These are phyloP conservation scores for Anagrus nilaparvatae DNA, from an alignment of 1,140 invertebrate genomes.

Conservation along the genomic window DNA sequence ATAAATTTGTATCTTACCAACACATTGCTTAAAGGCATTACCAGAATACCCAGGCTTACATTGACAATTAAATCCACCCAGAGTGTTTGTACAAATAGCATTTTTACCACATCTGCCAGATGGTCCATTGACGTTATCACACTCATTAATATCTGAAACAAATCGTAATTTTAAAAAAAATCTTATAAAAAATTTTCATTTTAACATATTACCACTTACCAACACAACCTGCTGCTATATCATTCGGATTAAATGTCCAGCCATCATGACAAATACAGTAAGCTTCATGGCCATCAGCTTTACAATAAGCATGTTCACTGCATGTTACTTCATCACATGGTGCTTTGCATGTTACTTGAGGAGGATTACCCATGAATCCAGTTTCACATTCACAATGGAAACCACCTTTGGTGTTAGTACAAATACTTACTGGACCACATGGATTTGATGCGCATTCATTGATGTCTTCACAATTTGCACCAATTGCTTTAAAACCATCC, in stretches of 20 bases:
- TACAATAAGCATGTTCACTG: constrained; percentile 78
- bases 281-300: constrained; percentile 77
- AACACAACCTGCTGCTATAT: constrained; percentile 79
- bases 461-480: constrained; percentile 68
- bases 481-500: constrained; percentile 71
- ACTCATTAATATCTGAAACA: constrained; percentile 82
- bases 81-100: constrained; percentile 72
- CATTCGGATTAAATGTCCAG: constrained; percentile 82
- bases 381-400: constrained; percentile 80
- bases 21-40: constrained; percentile 65
- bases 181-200: background rate
- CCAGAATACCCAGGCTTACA: constrained; percentile 72
- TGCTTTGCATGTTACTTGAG: constrained; percentile 70
- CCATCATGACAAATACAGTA: constrained; percentile 89
- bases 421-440: constrained; percentile 73
- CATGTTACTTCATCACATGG: constrained; percentile 87
- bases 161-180: background rate
- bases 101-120: constrained; percentile 75
- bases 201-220: constrained; percentile 38
- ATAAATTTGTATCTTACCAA: constrained; percentile 38
- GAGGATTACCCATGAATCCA: constrained; percentile 76
- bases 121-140: constrained; percentile 64
- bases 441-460: constrained; percentile 69
- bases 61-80: constrained; percentile 66
- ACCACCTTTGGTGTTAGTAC: constrained; percentile 73